These are phyloP conservation scores for Miniopterus natalensis DNA, from an alignment of 2,113 vertebrate genomes.

Conservation along the genomic window DNA sequence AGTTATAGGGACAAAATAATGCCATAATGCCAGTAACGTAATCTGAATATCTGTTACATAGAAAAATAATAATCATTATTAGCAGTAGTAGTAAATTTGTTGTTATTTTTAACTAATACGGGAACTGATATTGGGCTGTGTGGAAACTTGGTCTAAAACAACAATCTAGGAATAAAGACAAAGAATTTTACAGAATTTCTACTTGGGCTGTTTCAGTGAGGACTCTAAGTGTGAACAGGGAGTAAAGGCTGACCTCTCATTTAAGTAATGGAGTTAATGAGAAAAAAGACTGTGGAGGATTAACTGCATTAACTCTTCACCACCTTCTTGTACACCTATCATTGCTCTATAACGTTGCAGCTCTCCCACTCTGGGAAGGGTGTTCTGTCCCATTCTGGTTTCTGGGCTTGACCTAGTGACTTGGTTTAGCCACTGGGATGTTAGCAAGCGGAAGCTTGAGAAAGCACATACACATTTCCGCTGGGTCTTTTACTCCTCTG, in stretches of 20 bases:
- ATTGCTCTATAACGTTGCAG: background rate
- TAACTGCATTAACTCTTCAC: background rate
- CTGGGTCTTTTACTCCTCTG: background rate
- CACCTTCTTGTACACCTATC: background rate
- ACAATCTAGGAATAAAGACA: background rate
- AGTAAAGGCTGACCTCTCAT: background rate
- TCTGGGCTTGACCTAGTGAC: background rate
- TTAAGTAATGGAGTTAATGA: background rate
- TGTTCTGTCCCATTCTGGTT: background rate
- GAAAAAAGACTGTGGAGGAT: background rate
- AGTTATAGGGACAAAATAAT: background rate
- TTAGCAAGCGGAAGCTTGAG: background rate
- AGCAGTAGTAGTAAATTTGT: background rate
- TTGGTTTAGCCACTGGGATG: background rate
- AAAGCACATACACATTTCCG: background rate
- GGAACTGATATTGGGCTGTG: too few species aligned
- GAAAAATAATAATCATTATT: constrained; percentile 33
- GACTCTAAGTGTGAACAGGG: background rate
- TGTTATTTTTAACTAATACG: background rate
- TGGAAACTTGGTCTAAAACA: constrained; percentile 27
- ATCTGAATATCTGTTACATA: background rate
- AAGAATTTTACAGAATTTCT: background rate
- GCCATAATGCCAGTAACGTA: background rate
- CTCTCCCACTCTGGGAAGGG: background rate
- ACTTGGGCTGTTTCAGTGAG: background rate